Evolutionary conservation across 2,888 invertebrate species (phyloP).

Genomic region (Ecliptopera silaceata): DNA sequence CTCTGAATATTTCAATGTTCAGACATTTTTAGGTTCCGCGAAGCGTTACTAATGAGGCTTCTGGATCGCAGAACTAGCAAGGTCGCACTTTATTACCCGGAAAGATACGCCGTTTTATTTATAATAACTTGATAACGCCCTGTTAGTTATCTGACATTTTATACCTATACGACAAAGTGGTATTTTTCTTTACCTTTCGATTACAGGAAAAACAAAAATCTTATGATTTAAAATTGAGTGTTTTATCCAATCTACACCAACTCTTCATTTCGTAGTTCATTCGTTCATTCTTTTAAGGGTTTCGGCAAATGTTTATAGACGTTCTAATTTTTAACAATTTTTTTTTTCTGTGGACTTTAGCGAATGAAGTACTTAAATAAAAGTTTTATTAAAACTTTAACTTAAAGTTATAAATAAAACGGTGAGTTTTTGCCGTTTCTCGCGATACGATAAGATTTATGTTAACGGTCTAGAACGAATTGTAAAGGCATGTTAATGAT

Average conservation of each 20-base stretch:
- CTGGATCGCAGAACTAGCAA: conserved; percentile 35
- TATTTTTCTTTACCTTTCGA: no score
- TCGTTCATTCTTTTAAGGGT: no score
- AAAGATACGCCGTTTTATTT: conserved; percentile 25
- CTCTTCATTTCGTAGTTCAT: no score
- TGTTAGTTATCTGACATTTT: not conserved
- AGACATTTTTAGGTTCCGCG: conserved; percentile 16
- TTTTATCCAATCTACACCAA: no score
- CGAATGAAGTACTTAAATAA: no score
- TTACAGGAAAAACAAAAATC: no score
- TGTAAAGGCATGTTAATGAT: conserved; percentile 6
- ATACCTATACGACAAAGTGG: no score
- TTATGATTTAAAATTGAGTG: no score
- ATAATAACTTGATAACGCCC: not conserved
- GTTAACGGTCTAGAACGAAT: conserved; percentile 14
- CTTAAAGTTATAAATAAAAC: not conserved
- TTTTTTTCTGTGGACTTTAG: not conserved
- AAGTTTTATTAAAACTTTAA: no score
- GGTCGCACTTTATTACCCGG: conserved; percentile 39
- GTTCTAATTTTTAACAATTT: no score
- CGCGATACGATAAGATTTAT: conserved; percentile 30
- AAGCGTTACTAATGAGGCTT: conserved; percentile 35
- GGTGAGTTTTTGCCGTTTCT: conserved; percentile 26
- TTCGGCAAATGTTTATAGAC: no score
- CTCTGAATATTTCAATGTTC: not conserved